Conservation (phyloP, 2,888 invertebrate genomes). For the Salpingus planirostris region DNA sequence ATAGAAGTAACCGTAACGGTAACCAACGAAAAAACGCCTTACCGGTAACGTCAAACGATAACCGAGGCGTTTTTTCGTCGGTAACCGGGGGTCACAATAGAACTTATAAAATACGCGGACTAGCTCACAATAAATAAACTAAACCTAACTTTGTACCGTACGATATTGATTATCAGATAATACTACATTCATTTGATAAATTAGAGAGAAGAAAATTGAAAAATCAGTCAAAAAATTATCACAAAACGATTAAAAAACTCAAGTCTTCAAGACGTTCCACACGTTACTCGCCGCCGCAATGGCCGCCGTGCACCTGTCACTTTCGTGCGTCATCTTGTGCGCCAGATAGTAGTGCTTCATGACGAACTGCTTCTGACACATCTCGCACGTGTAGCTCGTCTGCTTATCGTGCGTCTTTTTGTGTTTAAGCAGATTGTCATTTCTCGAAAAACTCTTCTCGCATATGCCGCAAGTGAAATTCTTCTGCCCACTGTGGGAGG, state of each 20-base stretch:
- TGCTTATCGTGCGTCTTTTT: slow-evolving; percentile 50
- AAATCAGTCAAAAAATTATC: too few species aligned
- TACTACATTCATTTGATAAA: too few species aligned
- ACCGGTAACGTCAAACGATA: too few species aligned
- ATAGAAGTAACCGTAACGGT: too few species aligned
- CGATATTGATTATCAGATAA: too few species aligned
- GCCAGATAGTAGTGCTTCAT: slow-evolving; percentile 58
- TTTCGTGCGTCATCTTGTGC: slow-evolving; percentile 48
- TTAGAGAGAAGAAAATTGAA: too few species aligned
- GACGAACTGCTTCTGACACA: slow-evolving; percentile 57
- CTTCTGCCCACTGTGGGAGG: slow-evolving; percentile 59
- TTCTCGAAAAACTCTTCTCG: slow-evolving; percentile 47
- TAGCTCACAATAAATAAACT: too few species aligned
- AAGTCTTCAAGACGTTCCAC: slow-evolving; percentile 11
- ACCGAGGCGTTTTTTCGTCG: too few species aligned
- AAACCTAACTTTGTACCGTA: too few species aligned
- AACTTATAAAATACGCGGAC: too few species aligned
- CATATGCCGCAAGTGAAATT: slow-evolving; percentile 54
- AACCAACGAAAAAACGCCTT: too few species aligned
- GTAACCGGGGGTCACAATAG: too few species aligned
- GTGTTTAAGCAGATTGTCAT: slow-evolving; percentile 52
- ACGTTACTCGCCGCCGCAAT: slow-evolving; percentile 2
- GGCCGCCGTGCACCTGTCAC: slow-evolving; percentile 5
- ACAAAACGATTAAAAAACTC: not conserved
- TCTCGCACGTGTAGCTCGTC: slow-evolving; percentile 53